Evolutionary conservation across 2,797 vertebrate species (phyloP).

Genomic region (Channa striata): DNA sequence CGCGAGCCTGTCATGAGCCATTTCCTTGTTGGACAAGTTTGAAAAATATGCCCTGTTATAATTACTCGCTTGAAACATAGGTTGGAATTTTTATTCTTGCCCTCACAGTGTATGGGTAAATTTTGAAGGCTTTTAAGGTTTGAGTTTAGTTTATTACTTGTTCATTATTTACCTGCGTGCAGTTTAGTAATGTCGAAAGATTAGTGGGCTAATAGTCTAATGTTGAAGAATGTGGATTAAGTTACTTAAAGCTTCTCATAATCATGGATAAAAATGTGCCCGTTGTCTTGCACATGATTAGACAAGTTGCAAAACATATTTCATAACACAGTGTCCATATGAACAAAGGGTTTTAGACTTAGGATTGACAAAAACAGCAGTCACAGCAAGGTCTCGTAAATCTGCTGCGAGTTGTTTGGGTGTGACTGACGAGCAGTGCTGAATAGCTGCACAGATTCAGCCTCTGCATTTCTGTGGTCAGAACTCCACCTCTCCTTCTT

Average conservation of each 20-base stretch:
- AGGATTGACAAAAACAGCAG: background rate
- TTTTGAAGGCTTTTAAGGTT: background rate
- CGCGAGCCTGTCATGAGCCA: background rate
- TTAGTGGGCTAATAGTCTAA: background rate
- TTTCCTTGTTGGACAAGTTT: background rate
- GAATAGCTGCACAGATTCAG: constrained; percentile 61
- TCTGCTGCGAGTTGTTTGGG: constrained; percentile 46
- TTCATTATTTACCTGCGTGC: background rate
- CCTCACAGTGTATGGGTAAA: too few relatives aligned
- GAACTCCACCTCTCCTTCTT: constrained; percentile 51
- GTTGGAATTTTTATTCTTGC: background rate
- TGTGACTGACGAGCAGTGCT: constrained; percentile 47
- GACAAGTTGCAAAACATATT: background rate
- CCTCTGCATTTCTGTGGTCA: constrained; percentile 79
- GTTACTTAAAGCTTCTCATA: too few relatives aligned
- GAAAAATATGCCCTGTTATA: too few relatives aligned
- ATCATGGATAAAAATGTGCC: background rate
- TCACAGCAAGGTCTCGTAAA: constrained; percentile 1
- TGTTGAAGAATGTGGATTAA: background rate
- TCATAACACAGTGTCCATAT: background rate
- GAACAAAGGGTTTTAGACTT: background rate
- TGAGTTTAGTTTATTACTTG: background rate
- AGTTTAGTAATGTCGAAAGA: too few relatives aligned
- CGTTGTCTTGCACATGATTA: background rate
- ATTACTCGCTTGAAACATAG: background rate